A percentile compares a stretch with the other conserved stretches of the same genome.
Evolutionary conservation across 1,140 invertebrate species (phyloP).

Genomic region (Coptotermes formosanus): DNA sequence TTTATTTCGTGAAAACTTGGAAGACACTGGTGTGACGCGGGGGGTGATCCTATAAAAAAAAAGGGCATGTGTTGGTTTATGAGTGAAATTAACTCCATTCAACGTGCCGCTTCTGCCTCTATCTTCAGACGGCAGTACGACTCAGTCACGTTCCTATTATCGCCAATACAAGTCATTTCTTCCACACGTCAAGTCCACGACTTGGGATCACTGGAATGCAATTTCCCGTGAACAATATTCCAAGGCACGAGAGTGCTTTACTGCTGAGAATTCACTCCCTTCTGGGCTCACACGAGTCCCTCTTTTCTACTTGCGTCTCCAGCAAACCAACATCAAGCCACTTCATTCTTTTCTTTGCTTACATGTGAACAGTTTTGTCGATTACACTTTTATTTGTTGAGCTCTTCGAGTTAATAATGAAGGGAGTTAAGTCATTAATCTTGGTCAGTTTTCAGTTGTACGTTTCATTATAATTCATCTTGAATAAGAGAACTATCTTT

Average conservation of each 20-base stretch:
- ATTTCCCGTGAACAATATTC: slow-evolving; percentile 26
- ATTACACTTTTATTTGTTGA: background rate
- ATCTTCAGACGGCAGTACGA: background rate
- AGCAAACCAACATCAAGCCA: background rate
- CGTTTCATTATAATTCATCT: background rate
- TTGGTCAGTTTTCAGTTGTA: background rate
- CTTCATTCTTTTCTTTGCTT: background rate
- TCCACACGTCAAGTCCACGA: slow-evolving; percentile 6
- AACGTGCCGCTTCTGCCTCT: background rate
- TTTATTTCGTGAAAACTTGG: no score
- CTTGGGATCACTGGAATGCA: slow-evolving; percentile 30
- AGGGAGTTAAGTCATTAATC: background rate
- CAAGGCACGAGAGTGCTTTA: background rate
- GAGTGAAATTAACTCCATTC: slow-evolving; percentile 1
- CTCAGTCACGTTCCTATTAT: background rate
- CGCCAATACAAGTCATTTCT: background rate
- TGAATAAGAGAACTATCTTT: background rate
- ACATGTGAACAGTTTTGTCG: background rate
- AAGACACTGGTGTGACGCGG: no score
- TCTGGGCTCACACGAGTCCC: background rate
- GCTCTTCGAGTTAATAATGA: background rate
- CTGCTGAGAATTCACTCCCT: slow-evolving; percentile 13
- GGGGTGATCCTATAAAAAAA: no score
- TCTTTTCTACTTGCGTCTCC: background rate
- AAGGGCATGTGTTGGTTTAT: no score